A percentile compares a stretch with the other conserved stretches of the same genome.
Conservation (phyloP, 2,888 invertebrate species). For the Drosophila multiciliata region DNA sequence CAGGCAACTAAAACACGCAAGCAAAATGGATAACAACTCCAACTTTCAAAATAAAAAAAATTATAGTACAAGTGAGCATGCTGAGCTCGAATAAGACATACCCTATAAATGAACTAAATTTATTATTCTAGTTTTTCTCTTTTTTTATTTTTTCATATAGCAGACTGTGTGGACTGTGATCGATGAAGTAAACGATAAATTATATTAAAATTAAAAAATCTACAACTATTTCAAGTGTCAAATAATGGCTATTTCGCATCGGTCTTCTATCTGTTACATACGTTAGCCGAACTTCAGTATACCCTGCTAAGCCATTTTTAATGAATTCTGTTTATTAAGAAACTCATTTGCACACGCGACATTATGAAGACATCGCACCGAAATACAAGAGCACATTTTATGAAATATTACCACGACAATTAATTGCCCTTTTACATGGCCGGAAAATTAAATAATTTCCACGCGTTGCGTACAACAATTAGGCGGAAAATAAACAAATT, state of each 20-base stretch:
- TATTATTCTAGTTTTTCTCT: neutral
- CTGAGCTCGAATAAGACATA: neutral
- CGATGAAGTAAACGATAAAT: neutral
- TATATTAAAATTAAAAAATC: neutral
- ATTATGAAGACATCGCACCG: conserved; percentile 32
- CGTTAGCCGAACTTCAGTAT: neutral
- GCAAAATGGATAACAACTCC: conserved; percentile 8
- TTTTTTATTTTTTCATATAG: no score
- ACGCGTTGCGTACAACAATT: conserved; percentile 33
- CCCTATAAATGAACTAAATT: neutral
- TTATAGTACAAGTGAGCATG: neutral
- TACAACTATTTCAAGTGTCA: neutral
- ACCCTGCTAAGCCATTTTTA: neutral
- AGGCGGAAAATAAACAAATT: conserved; percentile 38
- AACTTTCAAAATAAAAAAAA: neutral
- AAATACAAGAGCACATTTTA: conserved; percentile 10
- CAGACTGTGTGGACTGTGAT: neutral
- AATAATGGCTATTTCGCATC: neutral
- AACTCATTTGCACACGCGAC: conserved; percentile 56
- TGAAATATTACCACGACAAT: conserved; percentile 49
- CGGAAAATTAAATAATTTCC: conserved; percentile 40
- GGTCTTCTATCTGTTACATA: neutral
- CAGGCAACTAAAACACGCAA: conserved; percentile 39
- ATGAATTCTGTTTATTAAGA: neutral
- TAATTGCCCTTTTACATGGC: conserved; percentile 45